Evolutionary conservation across 2,888 invertebrate genomes (phyloP), one percentile per base, ranked within the genome.

Genomic region (Merodon equestris): DNA sequence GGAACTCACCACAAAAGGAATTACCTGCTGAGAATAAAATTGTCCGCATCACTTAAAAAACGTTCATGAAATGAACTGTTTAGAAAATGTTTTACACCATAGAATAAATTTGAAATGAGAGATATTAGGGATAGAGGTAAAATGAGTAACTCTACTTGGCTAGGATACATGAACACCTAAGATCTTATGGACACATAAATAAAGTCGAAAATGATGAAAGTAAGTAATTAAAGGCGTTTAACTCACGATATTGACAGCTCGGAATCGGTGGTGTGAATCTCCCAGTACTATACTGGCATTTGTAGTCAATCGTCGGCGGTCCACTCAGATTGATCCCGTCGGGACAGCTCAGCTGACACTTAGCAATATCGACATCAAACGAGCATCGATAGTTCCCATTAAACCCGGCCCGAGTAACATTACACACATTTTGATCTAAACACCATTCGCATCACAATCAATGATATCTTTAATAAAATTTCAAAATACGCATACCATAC

Each of bases 381-480:
- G 90, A 90, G 85, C 96, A 96, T 40, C 91, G 91, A 88, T 93
- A 94, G 14, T 92, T 93, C 12, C 95, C 96, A 87, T 95, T 95
- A 87, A 95, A 95, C 0, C 91, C 90, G 3, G 95, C 86, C 79
- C 93, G 93, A 17, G 86, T 87, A 9, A 88, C 85, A 82, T 87
- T 88, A 64, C 88, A 88, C 17, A 84, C 83, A 82, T 94, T 94
- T 0, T 88, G 91, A 53, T 90, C 91, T 9, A 88, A 54, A 94
- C 94, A 83, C 4, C 86, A 74, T 67, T 44, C 1, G 17, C 3
- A 38, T 40, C 9, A 9, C 9, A 40, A n/a, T 40, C n/a, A 40
- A 40, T n/a, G 13, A 27, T 50, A 19, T 0, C 50, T 34, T 36
- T 36, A n/a, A 15, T 3, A 27, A 4, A 27, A 4, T 27, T 44